A percentile compares a stretch with the other conserved stretches of the same genome.
Conservation (phyloP, 1,140 invertebrate species). For the Cydia splendana region DNA sequence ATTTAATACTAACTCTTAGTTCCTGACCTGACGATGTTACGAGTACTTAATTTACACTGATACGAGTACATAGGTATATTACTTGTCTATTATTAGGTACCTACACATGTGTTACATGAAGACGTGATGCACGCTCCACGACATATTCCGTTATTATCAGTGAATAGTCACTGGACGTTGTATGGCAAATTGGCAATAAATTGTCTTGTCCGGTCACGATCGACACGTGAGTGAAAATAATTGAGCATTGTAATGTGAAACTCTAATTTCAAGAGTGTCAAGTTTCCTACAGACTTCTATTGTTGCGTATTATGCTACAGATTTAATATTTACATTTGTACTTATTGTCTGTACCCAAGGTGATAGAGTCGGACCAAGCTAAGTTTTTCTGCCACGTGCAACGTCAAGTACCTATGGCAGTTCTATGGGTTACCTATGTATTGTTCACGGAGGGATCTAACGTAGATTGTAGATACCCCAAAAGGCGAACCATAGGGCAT, state of each 20-base stretch:
- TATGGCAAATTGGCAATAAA: conserved; percentile 11
- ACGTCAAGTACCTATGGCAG: no score
- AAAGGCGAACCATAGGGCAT: no score
- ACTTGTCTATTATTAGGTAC: not conserved
- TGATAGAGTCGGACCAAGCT: no score
- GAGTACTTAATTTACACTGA: no score
- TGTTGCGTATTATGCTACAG: not conserved
- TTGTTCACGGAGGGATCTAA: no score
- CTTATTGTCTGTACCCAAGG: no score
- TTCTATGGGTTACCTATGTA: no score
- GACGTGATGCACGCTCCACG: not conserved
- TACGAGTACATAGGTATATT: no score
- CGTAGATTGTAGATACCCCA: no score
- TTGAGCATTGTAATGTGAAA: not conserved
- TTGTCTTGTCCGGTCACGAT: conserved; percentile 8
- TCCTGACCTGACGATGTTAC: no score
- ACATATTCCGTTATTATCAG: not conserved
- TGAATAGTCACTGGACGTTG: not conserved
- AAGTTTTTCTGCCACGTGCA: no score
- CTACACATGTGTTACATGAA: not conserved
- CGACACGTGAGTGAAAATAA: not conserved
- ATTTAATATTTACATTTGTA: no score
- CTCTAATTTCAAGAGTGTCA: not conserved
- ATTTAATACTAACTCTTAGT: not conserved
- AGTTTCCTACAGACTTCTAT: not conserved